These are phyloP conservation scores for Entomobrya proxima DNA, from an alignment of 2,888 invertebrate genomes.

Conservation along the genomic window DNA sequence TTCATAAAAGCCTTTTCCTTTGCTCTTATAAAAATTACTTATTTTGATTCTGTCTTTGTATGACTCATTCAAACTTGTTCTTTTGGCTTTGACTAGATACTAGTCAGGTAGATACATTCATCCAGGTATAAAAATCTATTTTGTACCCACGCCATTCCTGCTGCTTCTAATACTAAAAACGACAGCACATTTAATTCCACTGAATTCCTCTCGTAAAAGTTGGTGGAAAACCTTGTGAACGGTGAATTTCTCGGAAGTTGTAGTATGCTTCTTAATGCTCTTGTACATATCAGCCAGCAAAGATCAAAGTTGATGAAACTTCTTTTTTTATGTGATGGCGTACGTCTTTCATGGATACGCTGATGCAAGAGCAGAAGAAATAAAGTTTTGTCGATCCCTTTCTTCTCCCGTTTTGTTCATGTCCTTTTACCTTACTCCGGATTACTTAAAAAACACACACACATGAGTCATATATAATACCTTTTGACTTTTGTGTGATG, in stretches of 20 bases:
- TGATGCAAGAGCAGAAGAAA: background rate
- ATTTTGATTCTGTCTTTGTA: background rate
- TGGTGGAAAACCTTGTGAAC: background rate
- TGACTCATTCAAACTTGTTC: background rate
- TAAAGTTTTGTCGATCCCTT: constrained; percentile 21
- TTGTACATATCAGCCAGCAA: background rate
- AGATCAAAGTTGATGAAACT: constrained; percentile 21
- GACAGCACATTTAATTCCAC: too few species aligned
- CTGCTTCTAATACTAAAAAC: too few species aligned
- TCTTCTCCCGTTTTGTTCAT: background rate
- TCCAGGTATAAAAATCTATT: background rate
- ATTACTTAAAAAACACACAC: background rate
- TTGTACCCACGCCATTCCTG: too few species aligned
- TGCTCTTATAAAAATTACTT: background rate
- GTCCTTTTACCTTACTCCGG: background rate
- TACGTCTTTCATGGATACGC: background rate
- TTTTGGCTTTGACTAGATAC: too few species aligned
- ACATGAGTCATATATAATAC: constrained; percentile 3
- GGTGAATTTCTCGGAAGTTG: background rate
- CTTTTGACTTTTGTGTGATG: constrained; percentile 1
- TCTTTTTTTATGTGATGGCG: background rate
- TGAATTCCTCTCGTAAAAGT: background rate
- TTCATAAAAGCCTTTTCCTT: background rate
- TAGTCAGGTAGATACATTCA: too few species aligned
- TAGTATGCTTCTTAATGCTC: background rate